Evolutionary conservation across 2,888 invertebrate genomes (phyloP).

Genomic region (Cephalotes varians): DNA sequence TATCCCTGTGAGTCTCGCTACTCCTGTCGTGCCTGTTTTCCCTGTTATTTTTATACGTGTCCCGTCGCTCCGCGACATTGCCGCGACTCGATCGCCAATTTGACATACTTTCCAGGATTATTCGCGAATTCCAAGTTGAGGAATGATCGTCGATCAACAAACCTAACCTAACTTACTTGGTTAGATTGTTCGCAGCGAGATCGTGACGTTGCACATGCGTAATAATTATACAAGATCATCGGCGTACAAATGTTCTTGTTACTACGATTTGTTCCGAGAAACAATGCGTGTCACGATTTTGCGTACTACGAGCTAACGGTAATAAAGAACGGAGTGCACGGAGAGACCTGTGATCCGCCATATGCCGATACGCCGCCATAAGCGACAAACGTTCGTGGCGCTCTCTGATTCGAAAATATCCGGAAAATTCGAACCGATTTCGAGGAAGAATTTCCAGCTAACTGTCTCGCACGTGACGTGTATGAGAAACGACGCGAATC

Average conservation of each 20-base stretch:
- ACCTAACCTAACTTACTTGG: constrained; percentile 12
- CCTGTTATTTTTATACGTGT: constrained; percentile 61
- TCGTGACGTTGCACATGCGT: not conserved
- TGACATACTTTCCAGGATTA: constrained; percentile 12
- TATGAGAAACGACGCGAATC: not conserved
- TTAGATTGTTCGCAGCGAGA: not conserved
- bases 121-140: not conserved
- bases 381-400: not conserved
- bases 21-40: constrained; percentile 63
- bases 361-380: too few relatives aligned
- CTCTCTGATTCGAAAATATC: not conserved
- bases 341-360: not conserved
- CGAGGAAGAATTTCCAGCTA: not conserved
- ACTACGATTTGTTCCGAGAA: too few relatives aligned
- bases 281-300: not conserved
- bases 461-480: not conserved
- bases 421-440: not conserved
- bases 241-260: not conserved
- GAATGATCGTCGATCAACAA: not conserved
- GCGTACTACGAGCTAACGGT: not conserved
- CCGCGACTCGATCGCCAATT: constrained; percentile 43
- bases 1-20: constrained; percentile 68
- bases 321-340: not conserved
- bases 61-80: constrained; percentile 63
- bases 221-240: not conserved